Base-by-base conservation (phyloP, 1,140 invertebrate genomes). In the Mya arenaria region DNA sequence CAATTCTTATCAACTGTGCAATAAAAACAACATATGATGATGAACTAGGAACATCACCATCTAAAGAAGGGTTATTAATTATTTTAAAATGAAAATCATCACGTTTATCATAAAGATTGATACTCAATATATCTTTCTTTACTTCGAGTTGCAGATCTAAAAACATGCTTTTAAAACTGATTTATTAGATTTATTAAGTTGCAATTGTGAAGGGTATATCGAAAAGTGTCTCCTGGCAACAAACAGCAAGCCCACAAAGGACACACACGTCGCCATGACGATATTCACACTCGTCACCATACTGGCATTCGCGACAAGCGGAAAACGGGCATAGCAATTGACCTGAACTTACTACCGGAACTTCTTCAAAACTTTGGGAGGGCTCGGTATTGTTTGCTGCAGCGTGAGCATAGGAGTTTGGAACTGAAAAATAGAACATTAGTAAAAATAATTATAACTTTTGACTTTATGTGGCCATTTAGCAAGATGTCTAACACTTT, bases 201-300 rank as follows among this genome's bases (percentile, higher is more conserved):
- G n/a, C n/a, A n/a, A n/a, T n/a, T n/a, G n/a, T n/a, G n/a, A n/a
- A n/a, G n/a, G n/a, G n/a, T n/a, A n/a, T n/a, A n/a, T n/a, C n/a
- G n/a, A n/a, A n/a, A n/a, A n/a, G n/a, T 93, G 91, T 97, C 95
- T 65, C 92, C 94, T 0, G 97, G 97, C 93, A 97, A 95, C 65
- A 94, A 63, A 95, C 95, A 74, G 94, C 94, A 19, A 88, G 28
- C 65, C 95, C 94, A 92, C 97, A 98, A 86, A 97, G 92, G 87
- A 98, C 97, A 92, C 97, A 98, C 56, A 95, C 92, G 66, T 96
- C 94, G 55, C 96, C 96, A 92, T 98, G 97, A 37, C 96, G 89
- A 89, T 97, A 97, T 28, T n/a, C 92, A 93, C 97, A 98, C 71
- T 94, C 93, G 23, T 94, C 93, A 10, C 94, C 94, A 91, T 94